phyloP scores from a whole-genome alignment of 1,140 invertebrate species.

The Caerostris darwini region DNA sequence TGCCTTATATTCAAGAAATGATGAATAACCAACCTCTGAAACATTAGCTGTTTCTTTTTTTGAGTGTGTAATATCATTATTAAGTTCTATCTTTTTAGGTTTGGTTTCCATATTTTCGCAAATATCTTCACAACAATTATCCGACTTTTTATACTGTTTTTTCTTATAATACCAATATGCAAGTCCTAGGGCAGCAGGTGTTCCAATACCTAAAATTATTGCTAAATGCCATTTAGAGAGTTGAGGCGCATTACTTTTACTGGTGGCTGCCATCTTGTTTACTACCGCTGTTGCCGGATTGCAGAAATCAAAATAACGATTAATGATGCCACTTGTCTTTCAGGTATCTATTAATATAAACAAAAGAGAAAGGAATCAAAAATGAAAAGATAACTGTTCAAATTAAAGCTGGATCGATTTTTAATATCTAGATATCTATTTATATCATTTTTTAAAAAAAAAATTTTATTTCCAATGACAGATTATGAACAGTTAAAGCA shows the following conservation, averaged over 20 bases:
- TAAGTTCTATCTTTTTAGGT: neutral
- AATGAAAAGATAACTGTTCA: too few relatives aligned
- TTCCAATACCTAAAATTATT: constrained; percentile 66
- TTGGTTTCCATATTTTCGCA: constrained; percentile 41
- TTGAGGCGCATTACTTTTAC: constrained; percentile 70
- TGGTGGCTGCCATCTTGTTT: constrained; percentile 74
- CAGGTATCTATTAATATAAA: too few relatives aligned
- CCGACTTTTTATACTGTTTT: constrained; percentile 26
- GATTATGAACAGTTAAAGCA: too few relatives aligned
- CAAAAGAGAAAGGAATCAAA: too few relatives aligned
- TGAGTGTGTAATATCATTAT: neutral
- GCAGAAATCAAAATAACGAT: neutral
- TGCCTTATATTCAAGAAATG: neutral
- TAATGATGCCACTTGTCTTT: too few relatives aligned
- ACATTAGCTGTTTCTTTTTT: constrained; percentile 54
- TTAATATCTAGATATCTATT: too few relatives aligned
- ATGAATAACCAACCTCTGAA: constrained; percentile 57
- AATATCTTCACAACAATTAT: constrained; percentile 59
- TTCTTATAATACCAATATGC: constrained; percentile 71
- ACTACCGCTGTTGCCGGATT: constrained; percentile 65
- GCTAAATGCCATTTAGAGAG: constrained; percentile 76
- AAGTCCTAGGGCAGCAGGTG: constrained; percentile 32
- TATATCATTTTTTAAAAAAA: too few relatives aligned
- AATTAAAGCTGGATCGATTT: too few relatives aligned
- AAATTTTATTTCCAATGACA: too few relatives aligned